Base-by-base conservation (phyloP, 2,797 vertebrate genomes). In the Hybognathus amarus region DNA sequence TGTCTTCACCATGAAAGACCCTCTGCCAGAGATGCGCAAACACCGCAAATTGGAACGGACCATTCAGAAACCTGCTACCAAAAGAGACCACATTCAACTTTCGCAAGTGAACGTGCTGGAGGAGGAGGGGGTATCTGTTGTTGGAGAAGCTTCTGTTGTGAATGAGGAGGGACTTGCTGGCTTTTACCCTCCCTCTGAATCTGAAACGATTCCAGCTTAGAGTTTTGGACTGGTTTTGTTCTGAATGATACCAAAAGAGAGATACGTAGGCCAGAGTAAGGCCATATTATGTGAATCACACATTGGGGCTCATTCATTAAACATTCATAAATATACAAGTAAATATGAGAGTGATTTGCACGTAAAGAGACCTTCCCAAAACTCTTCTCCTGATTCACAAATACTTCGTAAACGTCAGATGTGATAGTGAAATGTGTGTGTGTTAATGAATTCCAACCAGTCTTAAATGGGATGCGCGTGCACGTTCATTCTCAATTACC, bases 31-130 rank as follows among this genome's bases (percentile, higher is more conserved):
- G 84, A 91, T 91, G 4, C 93, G 93, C 73, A 95, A 93, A 83
- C 95, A 96, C 88, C 95, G 94, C 87, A 95, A 95, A 87, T 92
- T 96, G 87, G 94, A 96, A 87, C 90, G 95, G 87, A 95, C 93
- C 30, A 89, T 92, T 83, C 84, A 87, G 81, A 87, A 87, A 1
- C 52, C 82, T 1, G 68, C 86, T 61, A 27, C 33, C 47, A 80
- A 87, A 59, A 89, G 77, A 70, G 91, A 92, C 42, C 68, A 84
- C 2, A 80, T 87, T 77, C 83, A 20, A 83, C 85, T 86, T 67
- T 87, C 84, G 50, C 66, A 77, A 78, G 85, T 82, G 78, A 87
- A 86, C 50, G 77, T 84, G 76, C 89, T 87, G 24, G 66, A 81
- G 27, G 78, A 56, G n/a, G 87, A 86, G 79, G 66, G 74, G 52